A percentile compares a stretch with the other conserved stretches of the same genome.
Evolutionary conservation across 2,888 invertebrate genomes (phyloP).

Genomic region (Orthonychiurus folsomi): DNA sequence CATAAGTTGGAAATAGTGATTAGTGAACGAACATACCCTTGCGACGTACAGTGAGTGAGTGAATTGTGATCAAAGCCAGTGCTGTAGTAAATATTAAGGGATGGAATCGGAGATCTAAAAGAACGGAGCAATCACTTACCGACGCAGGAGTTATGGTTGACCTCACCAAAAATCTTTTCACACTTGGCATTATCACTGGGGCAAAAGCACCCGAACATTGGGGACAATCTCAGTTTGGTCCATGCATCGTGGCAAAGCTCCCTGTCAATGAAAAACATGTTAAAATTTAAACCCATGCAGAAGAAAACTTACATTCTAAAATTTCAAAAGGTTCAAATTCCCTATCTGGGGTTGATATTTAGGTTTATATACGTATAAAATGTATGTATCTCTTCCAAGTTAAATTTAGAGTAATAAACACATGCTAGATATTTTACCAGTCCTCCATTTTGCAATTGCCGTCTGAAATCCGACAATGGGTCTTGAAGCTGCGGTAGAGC

Average conservation of each 20-base stretch:
- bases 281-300: not conserved
- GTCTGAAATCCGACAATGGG: slow-evolving; percentile 74
- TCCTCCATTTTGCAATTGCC: slow-evolving; percentile 82
- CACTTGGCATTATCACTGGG: slow-evolving; percentile 79
- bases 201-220: slow-evolving; percentile 87
- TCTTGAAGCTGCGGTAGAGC: slow-evolving; percentile 75
- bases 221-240: slow-evolving; percentile 74
- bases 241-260: slow-evolving; percentile 78
- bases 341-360: too few species aligned
- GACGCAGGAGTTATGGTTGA: slow-evolving; percentile 88
- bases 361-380: too few species aligned
- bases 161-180: slow-evolving; percentile 76
- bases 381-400: not conserved
- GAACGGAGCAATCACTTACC: slow-evolving; percentile 77
- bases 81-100: not conserved
- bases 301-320: not conserved
- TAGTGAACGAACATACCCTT: too few species aligned
- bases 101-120: not conserved
- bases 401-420: slow-evolving; percentile 5
- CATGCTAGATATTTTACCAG: slow-evolving; percentile 52
- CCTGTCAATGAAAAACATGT: slow-evolving; percentile 51
- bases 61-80: not conserved
- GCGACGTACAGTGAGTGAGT: not conserved
- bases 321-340: slow-evolving; percentile 4
- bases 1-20: too few species aligned